phyloP scores from a whole-genome alignment of 2,888 invertebrate genomes.

The Papilio demoleus region DNA sequence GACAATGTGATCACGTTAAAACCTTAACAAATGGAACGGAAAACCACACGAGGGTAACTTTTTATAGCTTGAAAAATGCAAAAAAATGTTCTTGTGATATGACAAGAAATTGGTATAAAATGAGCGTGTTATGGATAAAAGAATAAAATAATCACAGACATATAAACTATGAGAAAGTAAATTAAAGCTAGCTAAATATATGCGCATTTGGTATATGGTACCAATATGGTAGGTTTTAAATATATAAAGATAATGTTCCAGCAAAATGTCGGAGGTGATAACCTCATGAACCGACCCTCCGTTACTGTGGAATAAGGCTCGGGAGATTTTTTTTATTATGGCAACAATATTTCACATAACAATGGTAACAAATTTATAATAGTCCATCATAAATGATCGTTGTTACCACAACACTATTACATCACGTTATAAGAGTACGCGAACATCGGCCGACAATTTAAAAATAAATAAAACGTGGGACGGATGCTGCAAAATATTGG shows the following conservation, averaged over 20 bases:
- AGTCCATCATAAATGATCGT: not conserved
- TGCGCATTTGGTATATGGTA: too few species aligned
- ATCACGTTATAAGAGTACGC: slow-evolving; percentile 45
- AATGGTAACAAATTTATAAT: not conserved
- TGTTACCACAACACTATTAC: slow-evolving; percentile 39
- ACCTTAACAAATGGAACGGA: slow-evolving; percentile 46
- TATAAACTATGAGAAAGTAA: not conserved
- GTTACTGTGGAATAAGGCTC: not conserved
- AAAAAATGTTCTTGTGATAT: not conserved
- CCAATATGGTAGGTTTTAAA: too few species aligned
- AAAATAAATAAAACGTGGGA: slow-evolving; percentile 62
- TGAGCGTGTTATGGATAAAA: too few species aligned
- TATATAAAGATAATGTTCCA: too few species aligned
- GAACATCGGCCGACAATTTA: slow-evolving; percentile 55
- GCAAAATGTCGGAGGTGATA: too few species aligned
- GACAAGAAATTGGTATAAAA: too few species aligned
- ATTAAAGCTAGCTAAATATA: too few species aligned
- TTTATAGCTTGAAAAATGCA: not conserved
- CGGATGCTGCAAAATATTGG: slow-evolving; percentile 61
- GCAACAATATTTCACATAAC: not conserved
- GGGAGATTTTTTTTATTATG: not conserved
- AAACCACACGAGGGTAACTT: slow-evolving; percentile 8
- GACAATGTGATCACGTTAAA: slow-evolving; percentile 65
- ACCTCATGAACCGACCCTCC: too few species aligned
- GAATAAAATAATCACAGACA: not conserved